These are phyloP conservation scores for Troides oblongomaculatus DNA, from an alignment of 2,888 invertebrate species.

Conservation along the genomic window DNA sequence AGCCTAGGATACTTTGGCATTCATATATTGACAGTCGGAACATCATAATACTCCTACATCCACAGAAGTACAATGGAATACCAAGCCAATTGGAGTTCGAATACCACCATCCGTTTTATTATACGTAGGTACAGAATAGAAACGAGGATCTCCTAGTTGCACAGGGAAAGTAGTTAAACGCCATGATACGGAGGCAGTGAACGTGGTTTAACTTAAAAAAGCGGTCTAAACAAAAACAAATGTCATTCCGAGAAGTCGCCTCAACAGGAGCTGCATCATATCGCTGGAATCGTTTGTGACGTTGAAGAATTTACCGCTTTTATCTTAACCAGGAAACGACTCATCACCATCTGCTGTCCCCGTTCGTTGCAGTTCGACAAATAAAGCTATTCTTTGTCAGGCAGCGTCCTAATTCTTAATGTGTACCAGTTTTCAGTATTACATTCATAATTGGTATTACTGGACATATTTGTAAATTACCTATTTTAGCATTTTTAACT, in stretches of 20 bases:
- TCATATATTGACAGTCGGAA: too few species aligned
- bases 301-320: constrained; percentile 57
- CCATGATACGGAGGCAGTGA: too few species aligned
- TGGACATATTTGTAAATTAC: neutral
- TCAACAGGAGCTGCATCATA: constrained; percentile 37
- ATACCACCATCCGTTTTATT: too few species aligned
- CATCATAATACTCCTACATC: too few species aligned
- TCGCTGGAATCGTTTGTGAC: constrained; percentile 43
- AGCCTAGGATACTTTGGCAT: too few species aligned
- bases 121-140: too few species aligned
- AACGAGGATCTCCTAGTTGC: too few species aligned
- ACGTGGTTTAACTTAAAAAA: too few species aligned
- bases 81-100: too few species aligned
- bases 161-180: too few species aligned
- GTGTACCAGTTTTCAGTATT: constrained; percentile 36
- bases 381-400: constrained; percentile 49
- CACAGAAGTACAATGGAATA: too few species aligned
- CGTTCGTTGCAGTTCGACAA: constrained; percentile 40
- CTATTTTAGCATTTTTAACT: too few species aligned
- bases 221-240: neutral
- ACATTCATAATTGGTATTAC: neutral
- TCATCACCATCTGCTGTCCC: constrained; percentile 49
- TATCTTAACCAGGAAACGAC: constrained; percentile 60
- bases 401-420: constrained; percentile 40
- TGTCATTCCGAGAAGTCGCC: constrained; percentile 13